Evolutionary conservation across 64 coral and sea anemone species (phyloP), one percentile per base, ranked within the genome.

Genomic region (Stylophora pistillata): DNA sequence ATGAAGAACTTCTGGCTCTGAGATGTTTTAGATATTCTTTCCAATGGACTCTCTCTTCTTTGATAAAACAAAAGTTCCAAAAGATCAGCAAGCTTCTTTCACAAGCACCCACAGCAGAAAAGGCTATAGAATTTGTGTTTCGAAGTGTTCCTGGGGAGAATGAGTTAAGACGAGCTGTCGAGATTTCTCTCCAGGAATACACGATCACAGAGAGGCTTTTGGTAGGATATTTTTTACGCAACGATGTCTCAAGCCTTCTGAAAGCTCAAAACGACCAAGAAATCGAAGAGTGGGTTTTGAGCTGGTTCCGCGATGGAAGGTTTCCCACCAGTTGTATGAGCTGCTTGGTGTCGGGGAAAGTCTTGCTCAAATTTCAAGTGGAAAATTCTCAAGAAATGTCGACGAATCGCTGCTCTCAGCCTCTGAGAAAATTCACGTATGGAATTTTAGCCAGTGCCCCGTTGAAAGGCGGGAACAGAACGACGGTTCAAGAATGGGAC

Each of bases 321-420:
- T 92, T 92, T 77, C 81, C 94, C 31, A 76, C 70, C 5, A 55
- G 79, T 53, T 86, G 62, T 52, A 86, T 95, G n/a, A 82, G 73
- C 34, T 56, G 53, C 86, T 41, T 92, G 26, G 89, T 58, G 3
- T 58, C 77, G 21, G 55, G 63, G 14, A 92, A 81, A 64, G 73
- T 37, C 33, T 65, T 89, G n/a, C 30, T 95, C 1, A 59, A 55
- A 17, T 53, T 92, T 37, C 90, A 95, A 55, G 86, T 92, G 72
- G 94, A 95, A 77, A 86, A 92, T 28, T 34, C 71, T 26, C 30
- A 34, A 3, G 74, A 95, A 76, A 55, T 55, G 52, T 92, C 94
- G 3, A 58, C 94, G 66, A 82, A 91, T n/a, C 34, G 31, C 72
- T 91, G 85, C 33, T 85, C 89, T 55, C 26, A 66, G 64, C 34